Conservation (phyloP, 2,113 vertebrate species). For the Perccottus glenii region DNA sequence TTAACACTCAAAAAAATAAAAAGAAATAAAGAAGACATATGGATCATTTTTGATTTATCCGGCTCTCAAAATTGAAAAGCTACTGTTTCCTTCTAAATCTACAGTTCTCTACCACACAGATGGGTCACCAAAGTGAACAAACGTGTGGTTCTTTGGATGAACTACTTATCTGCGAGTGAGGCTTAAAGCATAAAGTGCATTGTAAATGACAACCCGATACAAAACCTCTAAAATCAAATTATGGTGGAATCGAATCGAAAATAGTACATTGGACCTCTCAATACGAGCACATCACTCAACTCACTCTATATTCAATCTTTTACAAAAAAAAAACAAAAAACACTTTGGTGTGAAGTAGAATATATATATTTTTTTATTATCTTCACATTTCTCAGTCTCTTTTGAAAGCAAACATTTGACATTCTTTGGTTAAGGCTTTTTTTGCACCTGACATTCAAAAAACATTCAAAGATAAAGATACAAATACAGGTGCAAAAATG, state of each 20-base stretch:
- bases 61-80: not conserved
- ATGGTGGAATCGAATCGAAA: constrained; percentile 3
- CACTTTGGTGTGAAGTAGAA: constrained; percentile 16
- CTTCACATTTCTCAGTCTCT: constrained; percentile 4
- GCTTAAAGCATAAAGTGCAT: constrained; percentile 8
- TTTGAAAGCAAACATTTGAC: constrained; percentile 28
- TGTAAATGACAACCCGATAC: not conserved
- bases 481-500: constrained; percentile 35
- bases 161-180: not conserved
- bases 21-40: no score
- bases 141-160: constrained; percentile 4
- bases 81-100: constrained; percentile 9
- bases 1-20: constrained; percentile 41
- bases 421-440: constrained; percentile 44
- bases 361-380: constrained; percentile 24
- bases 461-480: constrained; percentile 23
- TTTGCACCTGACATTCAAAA: constrained; percentile 1
- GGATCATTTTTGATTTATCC: constrained; percentile 7
- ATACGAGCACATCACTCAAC: constrained; percentile 30
- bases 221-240: not conserved
- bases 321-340: not conserved
- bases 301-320: constrained; percentile 18
- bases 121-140: not conserved
- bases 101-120: constrained; percentile 5
- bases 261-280: constrained; percentile 13